Percentiles rank a stretch among this genome's conserved stretches.
These are phyloP conservation scores for Trogon surrucura DNA, from an alignment of 2,113 vertebrate species.

Conservation along the genomic window DNA sequence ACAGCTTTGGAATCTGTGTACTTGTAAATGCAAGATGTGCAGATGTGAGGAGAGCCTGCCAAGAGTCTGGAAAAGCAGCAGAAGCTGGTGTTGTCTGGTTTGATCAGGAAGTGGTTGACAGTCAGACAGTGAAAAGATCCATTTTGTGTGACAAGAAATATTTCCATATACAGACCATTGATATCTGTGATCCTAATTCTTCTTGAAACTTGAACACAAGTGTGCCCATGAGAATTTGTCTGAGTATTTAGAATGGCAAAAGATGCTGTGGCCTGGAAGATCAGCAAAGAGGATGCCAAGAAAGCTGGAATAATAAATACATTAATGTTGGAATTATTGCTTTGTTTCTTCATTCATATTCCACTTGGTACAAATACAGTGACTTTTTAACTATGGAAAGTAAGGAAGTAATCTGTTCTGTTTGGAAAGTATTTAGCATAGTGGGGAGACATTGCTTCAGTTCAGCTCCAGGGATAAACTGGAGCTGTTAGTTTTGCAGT, in stretches of 20 bases:
- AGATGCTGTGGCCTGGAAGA: background rate
- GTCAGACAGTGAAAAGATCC: slow-evolving; percentile 43
- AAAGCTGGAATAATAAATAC: slow-evolving; percentile 3
- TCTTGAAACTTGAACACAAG: background rate
- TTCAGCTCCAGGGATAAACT: background rate
- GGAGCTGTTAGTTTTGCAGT: background rate
- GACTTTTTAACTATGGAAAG: background rate
- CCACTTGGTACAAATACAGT: background rate
- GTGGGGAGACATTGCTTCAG: background rate
- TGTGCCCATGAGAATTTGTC: background rate
- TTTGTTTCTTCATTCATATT: slow-evolving; percentile 37
- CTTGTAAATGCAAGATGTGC: slow-evolving; percentile 45
- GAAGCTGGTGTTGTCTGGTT: slow-evolving; percentile 51
- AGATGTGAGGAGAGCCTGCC: slow-evolving; percentile 54
- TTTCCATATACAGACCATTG: slow-evolving; percentile 41
- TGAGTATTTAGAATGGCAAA: background rate
- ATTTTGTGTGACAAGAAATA: slow-evolving; percentile 48
- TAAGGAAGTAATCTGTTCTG: background rate
- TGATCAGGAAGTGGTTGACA: slow-evolving; percentile 40
- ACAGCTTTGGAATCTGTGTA: slow-evolving; percentile 56
- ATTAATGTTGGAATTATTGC: background rate
- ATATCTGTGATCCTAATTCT: slow-evolving; percentile 4
- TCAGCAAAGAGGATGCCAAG: background rate
- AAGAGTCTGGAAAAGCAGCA: slow-evolving; percentile 38
- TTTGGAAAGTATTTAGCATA: slow-evolving; percentile 14